phyloP scores from a whole-genome alignment of 2,888 invertebrate genomes.

The Strigamia transsilvanica region DNA sequence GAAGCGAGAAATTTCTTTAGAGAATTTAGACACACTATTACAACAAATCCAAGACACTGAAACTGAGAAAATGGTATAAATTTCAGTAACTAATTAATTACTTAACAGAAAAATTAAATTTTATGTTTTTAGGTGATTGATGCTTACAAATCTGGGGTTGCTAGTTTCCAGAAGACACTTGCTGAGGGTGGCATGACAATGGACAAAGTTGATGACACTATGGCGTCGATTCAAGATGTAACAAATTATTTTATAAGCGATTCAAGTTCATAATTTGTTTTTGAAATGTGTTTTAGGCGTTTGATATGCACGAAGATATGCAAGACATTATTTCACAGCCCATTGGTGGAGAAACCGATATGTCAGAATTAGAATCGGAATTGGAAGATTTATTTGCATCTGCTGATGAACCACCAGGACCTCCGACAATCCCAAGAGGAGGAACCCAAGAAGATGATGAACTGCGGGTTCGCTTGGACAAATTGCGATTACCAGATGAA shows the following conservation, averaged over 20 bases:
- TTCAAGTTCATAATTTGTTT: not conserved
- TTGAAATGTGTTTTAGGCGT: constrained; percentile 65
- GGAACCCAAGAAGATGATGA: not conserved
- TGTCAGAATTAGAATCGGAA: constrained; percentile 73
- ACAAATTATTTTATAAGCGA: not conserved
- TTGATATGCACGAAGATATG: constrained; percentile 70
- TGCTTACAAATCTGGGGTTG: constrained; percentile 55
- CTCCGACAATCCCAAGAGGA: not conserved
- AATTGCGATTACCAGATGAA: not conserved
- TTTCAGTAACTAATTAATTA: not conserved
- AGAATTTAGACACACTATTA: constrained; percentile 56
- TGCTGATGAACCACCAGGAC: constrained; percentile 54
- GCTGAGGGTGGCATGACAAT: constrained; percentile 55
- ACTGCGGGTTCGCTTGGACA: not conserved
- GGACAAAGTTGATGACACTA: constrained; percentile 56
- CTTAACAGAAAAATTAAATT: not conserved
- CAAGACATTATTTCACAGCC: constrained; percentile 68
- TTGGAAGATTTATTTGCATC: constrained; percentile 70
- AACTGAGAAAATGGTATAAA: constrained; percentile 56
- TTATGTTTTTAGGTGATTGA: constrained; percentile 51
- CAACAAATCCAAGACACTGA: constrained; percentile 56
- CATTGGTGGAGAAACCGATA: constrained; percentile 68
- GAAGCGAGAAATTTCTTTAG: constrained; percentile 55
- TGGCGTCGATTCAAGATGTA: constrained; percentile 57
- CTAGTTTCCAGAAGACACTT: constrained; percentile 54